Evolutionary conservation across 1,140 invertebrate genomes (phyloP).

Genomic region (Acromyrmex heyeri): DNA sequence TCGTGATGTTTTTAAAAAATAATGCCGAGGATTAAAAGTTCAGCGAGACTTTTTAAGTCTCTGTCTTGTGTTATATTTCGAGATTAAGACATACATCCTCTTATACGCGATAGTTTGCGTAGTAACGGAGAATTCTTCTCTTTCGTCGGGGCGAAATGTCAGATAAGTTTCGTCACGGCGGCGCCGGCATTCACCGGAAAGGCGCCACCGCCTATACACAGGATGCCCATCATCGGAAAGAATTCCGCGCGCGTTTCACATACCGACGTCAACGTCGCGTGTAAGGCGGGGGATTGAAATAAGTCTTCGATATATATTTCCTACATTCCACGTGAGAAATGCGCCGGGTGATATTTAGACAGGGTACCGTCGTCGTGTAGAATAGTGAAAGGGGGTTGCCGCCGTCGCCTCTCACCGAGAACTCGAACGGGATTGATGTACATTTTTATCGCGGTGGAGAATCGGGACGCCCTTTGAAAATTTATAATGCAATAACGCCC

Average conservation of each 20-base stretch:
- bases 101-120: background rate
- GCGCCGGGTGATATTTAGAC: conserved; percentile 60
- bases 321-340: conserved; percentile 55
- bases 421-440: conserved; percentile 60
- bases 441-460: conserved; percentile 57
- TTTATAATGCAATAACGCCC: conserved; percentile 70
- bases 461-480: conserved; percentile 66
- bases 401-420: background rate
- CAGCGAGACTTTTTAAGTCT: background rate
- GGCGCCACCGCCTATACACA: conserved; percentile 17
- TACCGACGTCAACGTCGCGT: conserved; percentile 42
- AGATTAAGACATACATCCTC: conserved; percentile 50
- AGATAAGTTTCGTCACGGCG: conserved; percentile 47
- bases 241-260: conserved; percentile 58
- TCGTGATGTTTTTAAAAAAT: background rate
- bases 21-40: background rate
- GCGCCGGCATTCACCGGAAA: conserved; percentile 24
- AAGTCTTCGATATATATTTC: conserved; percentile 70
- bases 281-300: conserved; percentile 62
- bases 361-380: background rate
- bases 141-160: background rate
- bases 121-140: conserved; percentile 11
- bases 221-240: conserved; percentile 6
- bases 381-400: conserved; percentile 35
- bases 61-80: conserved; percentile 8